Base-by-base conservation (phyloP, 2,113 vertebrate species). In the Stegostoma tigrinum region DNA sequence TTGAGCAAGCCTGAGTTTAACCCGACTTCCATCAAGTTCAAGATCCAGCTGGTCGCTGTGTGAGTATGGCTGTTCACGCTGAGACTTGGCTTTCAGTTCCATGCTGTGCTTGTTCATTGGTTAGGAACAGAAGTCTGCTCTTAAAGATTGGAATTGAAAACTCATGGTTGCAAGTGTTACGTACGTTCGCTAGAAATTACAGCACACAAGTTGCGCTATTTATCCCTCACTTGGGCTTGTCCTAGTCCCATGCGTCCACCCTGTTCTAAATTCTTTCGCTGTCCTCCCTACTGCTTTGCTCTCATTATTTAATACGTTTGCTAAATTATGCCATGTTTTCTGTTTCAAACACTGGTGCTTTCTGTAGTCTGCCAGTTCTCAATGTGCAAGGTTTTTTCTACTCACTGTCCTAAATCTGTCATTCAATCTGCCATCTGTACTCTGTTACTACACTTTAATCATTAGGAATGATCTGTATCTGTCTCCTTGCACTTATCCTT, bases 1-100 rank as follows among this genome's bases (percentile, higher is more conserved):
- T 97, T 99, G 97, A 99, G 99, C 98, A 99, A 99, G 96, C 99
- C 99, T 21, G 99, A 99, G 97, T 99, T 99, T 97, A 99, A 99
- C 97, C 99, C 99, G 67, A 99, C 99, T 21, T 99, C 99, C 95
- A 99, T 99, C 96, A 99, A 99, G 98, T 99, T 99, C 97, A 99
- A 99, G 98, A 99, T 99, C 96, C 99, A 99, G 96, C 97, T 99
- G 96, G 99, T 99, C 96, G 99, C 99, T 96, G 98, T 99, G 99
- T 99, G 97, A 99, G 99, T 99, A 97, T 52, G 45, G 34, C 15
- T 30, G 24, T 27, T 52, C 21, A 23, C 2, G 23, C 85, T 27
- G 23, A 48, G 45, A 48, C 34, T 19, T n/a, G 55, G n/a, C 87
- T 61, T 64, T 91, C 17, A 55, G 64, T 64, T 91, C 87, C 55